These are phyloP conservation scores for Drosophila atripex DNA, from an alignment of 2,888 invertebrate genomes.

Conservation along the genomic window DNA sequence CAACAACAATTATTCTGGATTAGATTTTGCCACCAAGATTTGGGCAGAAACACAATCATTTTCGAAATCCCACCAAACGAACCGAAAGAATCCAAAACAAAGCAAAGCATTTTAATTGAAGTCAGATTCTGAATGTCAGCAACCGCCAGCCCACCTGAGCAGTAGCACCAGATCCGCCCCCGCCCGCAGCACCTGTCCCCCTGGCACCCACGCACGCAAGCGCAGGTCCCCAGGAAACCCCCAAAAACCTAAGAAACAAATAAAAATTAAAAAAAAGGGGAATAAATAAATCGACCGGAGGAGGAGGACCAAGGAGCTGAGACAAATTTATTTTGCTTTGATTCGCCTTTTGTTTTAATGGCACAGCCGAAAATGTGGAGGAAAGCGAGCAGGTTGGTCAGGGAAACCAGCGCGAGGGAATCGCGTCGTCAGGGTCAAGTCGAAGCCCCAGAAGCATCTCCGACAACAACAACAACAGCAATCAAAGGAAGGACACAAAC, in stretches of 20 bases:
- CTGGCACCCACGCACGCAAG: conserved; percentile 43
- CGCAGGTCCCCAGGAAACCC: conserved; percentile 31
- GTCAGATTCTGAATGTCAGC: conserved; percentile 24
- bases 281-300: conserved; percentile 8
- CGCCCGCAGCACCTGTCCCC: conserved; percentile 24
- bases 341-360: conserved; percentile 31
- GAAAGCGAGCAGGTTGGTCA: conserved; percentile 47
- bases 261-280: neutral
- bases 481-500: conserved; percentile 33
- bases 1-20: conserved; percentile 22
- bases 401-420: conserved; percentile 59
- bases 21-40: conserved; percentile 59
- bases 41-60: conserved; percentile 14
- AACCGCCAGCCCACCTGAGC: conserved; percentile 56
- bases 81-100: conserved; percentile 13
- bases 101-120: conserved; percentile 7
- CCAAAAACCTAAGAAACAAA: conserved; percentile 12
- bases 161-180: conserved; percentile 6
- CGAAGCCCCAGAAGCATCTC: conserved; percentile 46
- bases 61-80: conserved; percentile 56
- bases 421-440: conserved; percentile 80
- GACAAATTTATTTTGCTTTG: conserved; percentile 35
- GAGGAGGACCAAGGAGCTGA: conserved; percentile 4
- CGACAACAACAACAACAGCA: conserved; percentile 40
- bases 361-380: conserved; percentile 38